Conservation (phyloP, 2,888 invertebrate genomes). For the Endotricha flammealis region DNA sequence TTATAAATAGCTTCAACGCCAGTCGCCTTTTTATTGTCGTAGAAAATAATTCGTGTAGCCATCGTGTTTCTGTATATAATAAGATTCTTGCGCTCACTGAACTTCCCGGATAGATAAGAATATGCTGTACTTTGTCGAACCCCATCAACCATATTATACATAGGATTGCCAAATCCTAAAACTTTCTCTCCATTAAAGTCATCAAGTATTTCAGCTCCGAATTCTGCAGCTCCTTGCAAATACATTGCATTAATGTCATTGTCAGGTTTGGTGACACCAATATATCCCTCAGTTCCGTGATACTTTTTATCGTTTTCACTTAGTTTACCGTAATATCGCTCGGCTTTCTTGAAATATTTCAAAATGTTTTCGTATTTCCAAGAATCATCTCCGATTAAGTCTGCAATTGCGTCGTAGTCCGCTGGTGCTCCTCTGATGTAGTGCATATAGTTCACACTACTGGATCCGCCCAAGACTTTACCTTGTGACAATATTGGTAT, state of each 20-base stretch:
- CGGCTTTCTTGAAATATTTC: slow-evolving; percentile 11
- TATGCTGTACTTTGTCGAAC: slow-evolving; percentile 36
- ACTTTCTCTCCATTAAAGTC: slow-evolving; percentile 37
- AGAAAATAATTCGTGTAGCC: slow-evolving; percentile 37
- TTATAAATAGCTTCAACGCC: slow-evolving; percentile 38
- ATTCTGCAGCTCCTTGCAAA: slow-evolving; percentile 36
- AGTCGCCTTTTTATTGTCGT: slow-evolving; percentile 26
- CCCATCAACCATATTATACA: slow-evolving; percentile 30
- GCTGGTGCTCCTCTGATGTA: slow-evolving; percentile 2
- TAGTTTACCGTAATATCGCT: slow-evolving; percentile 1
- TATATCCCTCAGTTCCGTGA: slow-evolving; percentile 4
- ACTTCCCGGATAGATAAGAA: slow-evolving; percentile 32
- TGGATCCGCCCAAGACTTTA: not conserved
- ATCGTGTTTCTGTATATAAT: slow-evolving; percentile 35
- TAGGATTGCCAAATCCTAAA: slow-evolving; percentile 33
- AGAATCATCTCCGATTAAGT: not conserved
- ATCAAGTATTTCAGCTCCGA: slow-evolving; percentile 30
- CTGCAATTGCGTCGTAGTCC: slow-evolving; percentile 8
- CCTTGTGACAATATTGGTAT: not conserved
- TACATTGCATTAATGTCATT: slow-evolving; percentile 13
- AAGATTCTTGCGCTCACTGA: slow-evolving; percentile 33
- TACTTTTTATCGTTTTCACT: slow-evolving; percentile 1
- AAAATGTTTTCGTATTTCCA: slow-evolving; percentile 10
- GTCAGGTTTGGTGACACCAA: not conserved
- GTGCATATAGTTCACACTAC: slow-evolving; percentile 1